Evolutionary conservation across 1,140 invertebrate species (phyloP), one percentile per base, ranked within the genome.

Genomic region (Trichonephila clavipes): DNA sequence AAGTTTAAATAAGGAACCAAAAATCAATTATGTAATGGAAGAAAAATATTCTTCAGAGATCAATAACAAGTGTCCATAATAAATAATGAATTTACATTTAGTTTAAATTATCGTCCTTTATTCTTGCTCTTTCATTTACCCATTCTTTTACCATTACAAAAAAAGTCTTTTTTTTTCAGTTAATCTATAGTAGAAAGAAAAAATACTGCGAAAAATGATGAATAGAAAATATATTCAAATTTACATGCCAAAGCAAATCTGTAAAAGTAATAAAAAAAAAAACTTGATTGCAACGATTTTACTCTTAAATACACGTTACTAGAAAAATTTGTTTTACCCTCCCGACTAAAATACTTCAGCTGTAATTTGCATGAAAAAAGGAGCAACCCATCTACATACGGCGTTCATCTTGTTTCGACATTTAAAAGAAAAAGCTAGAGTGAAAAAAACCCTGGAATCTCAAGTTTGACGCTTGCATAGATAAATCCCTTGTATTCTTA

Each of bases 331-430:
- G 44, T 85, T 85, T 85, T 18, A 19, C 58, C 28, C 83, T 85
- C 24, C 58, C 19, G 10, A 16, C 51, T 85, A 51, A 85, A 85
- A 85, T 61, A 85, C 83, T 85, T 59, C 83, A 28, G 58, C 44
- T n/a, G 58, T 21, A 85, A 85, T 85, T 85, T 85, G 83, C 83
- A 85, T 85, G 58, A 58, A 85, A 83, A 85, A 85, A 85, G 58
- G 2, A 24, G 34, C 51, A 85, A n/a, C 72, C 28, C 34, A 77
- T 77, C 72, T 77, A 77, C 72, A 77, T 77, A 77, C 24, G 51
- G 83, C 83, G 24, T 85, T 61, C 83, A 59, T 85, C 83, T 85
- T 85, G 59, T 85, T 85, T 85, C 59, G 83, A 51, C 51, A 10
- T 51, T 51, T 7, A 51, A 51, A 85, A 85, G 16, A 69, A 28